Conservation (phyloP, 2,888 invertebrate species). For the Oxycera nigricornis region DNA sequence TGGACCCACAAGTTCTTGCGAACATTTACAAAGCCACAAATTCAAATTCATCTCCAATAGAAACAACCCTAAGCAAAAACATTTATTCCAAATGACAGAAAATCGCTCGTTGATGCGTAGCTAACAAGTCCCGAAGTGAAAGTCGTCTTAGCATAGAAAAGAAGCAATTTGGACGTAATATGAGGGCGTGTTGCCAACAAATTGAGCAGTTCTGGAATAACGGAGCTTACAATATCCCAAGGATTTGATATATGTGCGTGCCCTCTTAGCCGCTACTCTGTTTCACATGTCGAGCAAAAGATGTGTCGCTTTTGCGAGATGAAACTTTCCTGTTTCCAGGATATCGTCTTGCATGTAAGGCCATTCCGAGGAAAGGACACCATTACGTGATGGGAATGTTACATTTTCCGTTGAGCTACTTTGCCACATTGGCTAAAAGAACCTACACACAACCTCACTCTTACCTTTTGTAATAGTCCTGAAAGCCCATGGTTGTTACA, state of each 20-base stretch:
- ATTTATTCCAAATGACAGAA: no score
- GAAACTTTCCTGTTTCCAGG: conserved; percentile 1
- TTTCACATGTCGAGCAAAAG: background rate
- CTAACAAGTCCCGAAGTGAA: background rate
- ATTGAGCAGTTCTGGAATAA: conserved; percentile 45
- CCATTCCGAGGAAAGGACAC: conserved; percentile 28
- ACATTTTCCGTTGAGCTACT: conserved; percentile 24
- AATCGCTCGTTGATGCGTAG: no score
- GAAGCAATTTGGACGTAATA: background rate
- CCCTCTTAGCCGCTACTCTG: conserved; percentile 5
- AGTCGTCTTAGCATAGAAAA: background rate
- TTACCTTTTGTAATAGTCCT: conserved; percentile 8
- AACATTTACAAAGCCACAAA: no score
- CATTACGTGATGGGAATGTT: conserved; percentile 44
- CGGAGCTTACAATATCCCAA: conserved; percentile 39
- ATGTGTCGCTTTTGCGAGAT: background rate
- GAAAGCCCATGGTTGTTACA: background rate
- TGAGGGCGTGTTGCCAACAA: conserved; percentile 23
- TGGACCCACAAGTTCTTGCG: no score
- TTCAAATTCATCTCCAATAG: no score
- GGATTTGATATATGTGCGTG: conserved; percentile 43
- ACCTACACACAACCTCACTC: conserved; percentile 3
- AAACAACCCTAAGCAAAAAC: no score
- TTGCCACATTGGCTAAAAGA: background rate
- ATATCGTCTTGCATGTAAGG: conserved; percentile 18